Evolutionary conservation across 1,140 invertebrate genomes (phyloP), one percentile per base, ranked within the genome.

Genomic region (Prorops nasuta): DNA sequence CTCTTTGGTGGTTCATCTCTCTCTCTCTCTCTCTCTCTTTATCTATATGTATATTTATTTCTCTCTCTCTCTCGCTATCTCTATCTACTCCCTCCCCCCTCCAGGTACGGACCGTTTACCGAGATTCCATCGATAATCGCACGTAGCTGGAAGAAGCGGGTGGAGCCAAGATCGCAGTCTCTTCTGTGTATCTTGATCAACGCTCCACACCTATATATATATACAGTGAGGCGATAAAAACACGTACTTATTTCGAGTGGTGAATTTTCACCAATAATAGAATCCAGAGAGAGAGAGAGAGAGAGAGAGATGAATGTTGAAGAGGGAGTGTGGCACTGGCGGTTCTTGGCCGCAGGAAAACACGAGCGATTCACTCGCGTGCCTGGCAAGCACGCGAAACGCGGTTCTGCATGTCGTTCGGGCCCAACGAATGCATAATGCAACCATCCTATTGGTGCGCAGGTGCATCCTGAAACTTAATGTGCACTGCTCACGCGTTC

Each of bases 51-150:
- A n/a, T n/a, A n/a, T n/a, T n/a, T n/a, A n/a, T n/a, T n/a, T n/a
- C n/a, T n/a, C n/a, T n/a, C n/a, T n/a, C n/a, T n/a, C n/a, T n/a
- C n/a, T n/a, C n/a, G n/a, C n/a, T n/a, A n/a, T n/a, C n/a, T n/a
- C n/a, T n/a, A n/a, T n/a, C n/a, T n/a, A n/a, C n/a, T n/a, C n/a
- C n/a, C n/a, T n/a, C n/a, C n/a, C n/a, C n/a, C n/a, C n/a, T n/a
- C n/a, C n/a, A n/a, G n/a, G n/a, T n/a, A n/a, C n/a, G n/a, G n/a
- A n/a, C 44, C 47, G 24, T 63, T 50, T 44, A 51, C 59, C 46
- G 56, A 63, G 58, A 64, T 64, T 66, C 64, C 58, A 53, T 56
- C 58, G 44, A 57, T 62, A 66, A 66, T 66, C 64, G 64, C 55
- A 47, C 45, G 51, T 43, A 58, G 37, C 28, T 16, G n/a, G 24